Conservation (phyloP, 1,140 invertebrate genomes). For the Diuraphis noxia region DNA sequence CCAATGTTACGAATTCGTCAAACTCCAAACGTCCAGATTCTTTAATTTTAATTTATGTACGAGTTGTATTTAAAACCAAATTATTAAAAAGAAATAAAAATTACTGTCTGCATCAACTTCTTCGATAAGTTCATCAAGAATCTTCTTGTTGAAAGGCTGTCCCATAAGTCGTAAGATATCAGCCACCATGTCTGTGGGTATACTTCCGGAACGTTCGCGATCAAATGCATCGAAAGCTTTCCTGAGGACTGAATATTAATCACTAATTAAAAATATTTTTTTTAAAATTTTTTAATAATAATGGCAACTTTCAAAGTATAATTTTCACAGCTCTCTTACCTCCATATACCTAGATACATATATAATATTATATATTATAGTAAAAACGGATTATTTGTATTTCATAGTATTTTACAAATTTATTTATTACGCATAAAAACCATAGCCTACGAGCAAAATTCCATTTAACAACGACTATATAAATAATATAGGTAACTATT, state of each 20-base stretch:
- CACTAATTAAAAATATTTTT: slow-evolving; percentile 41
- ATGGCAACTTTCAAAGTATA: not conserved
- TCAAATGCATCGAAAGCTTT: slow-evolving; percentile 97
- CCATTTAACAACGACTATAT: not conserved
- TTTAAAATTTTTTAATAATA: not conserved
- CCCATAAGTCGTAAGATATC: slow-evolving; percentile 94
- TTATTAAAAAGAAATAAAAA: not conserved
- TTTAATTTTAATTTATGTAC: slow-evolving; percentile 60
- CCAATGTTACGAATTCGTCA: slow-evolving; percentile 90
- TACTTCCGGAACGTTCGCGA: slow-evolving; percentile 88
- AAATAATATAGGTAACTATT: not conserved
- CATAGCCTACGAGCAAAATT: not conserved
- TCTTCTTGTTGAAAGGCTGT: slow-evolving; percentile 93
- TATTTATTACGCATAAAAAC: not conserved
- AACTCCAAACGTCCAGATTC: slow-evolving; percentile 94
- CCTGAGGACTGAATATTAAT: slow-evolving; percentile 73
- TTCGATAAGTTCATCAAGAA: slow-evolving; percentile 91
- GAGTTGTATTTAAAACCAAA: not conserved
- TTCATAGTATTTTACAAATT: not conserved
- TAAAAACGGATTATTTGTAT: not conserved
- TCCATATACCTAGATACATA: not conserved
- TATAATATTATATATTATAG: not conserved
- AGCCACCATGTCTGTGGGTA: slow-evolving; percentile 91
- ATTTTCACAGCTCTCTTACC: not conserved
- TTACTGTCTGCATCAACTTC: slow-evolving; percentile 95